Percentiles rank a stretch among this genome's conserved stretches.
phyloP scores from a whole-genome alignment of 2,888 invertebrate genomes.

The Boloria euphrosyne region DNA sequence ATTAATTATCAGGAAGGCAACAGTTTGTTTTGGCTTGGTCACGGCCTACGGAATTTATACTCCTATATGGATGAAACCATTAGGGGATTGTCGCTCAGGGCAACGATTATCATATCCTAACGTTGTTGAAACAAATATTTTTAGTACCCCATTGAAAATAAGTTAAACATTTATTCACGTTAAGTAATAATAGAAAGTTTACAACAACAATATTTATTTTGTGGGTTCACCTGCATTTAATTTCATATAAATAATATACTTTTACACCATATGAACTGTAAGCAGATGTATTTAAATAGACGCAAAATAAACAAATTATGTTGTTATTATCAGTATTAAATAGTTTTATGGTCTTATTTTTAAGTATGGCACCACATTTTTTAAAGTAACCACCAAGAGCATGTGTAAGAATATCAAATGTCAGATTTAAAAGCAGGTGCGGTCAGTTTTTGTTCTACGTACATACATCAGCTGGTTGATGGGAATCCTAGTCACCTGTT shows the following conservation, averaged over 20 bases:
- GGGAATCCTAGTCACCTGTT: slow-evolving; percentile 41
- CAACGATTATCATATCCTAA: slow-evolving; percentile 42
- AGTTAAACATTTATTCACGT: background rate
- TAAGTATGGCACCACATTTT: slow-evolving; percentile 8
- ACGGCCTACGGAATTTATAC: slow-evolving; percentile 70
- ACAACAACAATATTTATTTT: too few relatives aligned
- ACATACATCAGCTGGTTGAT: slow-evolving; percentile 64
- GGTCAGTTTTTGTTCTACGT: slow-evolving; percentile 50
- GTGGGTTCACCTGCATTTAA: too few relatives aligned
- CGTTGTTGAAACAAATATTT: slow-evolving; percentile 21
- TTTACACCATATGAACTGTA: too few relatives aligned
- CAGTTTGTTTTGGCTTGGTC: slow-evolving; percentile 78
- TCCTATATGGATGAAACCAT: slow-evolving; percentile 68
- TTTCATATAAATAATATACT: too few relatives aligned
- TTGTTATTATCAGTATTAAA: too few relatives aligned
- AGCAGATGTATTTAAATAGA: too few relatives aligned
- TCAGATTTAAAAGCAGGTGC: slow-evolving; percentile 66
- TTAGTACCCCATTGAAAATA: background rate
- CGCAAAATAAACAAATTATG: too few relatives aligned
- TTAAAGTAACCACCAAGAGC: slow-evolving; percentile 37
- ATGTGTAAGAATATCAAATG: slow-evolving; percentile 45
- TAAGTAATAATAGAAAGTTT: too few relatives aligned
- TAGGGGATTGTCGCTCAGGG: slow-evolving; percentile 73
- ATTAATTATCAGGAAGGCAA: slow-evolving; percentile 71
- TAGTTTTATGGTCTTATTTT: too few relatives aligned